Percentiles rank a stretch among this genome's conserved stretches.
These are phyloP conservation scores for Corythornis madagascariensis DNA, from an alignment of 2,113 vertebrate species.

Conservation along the genomic window DNA sequence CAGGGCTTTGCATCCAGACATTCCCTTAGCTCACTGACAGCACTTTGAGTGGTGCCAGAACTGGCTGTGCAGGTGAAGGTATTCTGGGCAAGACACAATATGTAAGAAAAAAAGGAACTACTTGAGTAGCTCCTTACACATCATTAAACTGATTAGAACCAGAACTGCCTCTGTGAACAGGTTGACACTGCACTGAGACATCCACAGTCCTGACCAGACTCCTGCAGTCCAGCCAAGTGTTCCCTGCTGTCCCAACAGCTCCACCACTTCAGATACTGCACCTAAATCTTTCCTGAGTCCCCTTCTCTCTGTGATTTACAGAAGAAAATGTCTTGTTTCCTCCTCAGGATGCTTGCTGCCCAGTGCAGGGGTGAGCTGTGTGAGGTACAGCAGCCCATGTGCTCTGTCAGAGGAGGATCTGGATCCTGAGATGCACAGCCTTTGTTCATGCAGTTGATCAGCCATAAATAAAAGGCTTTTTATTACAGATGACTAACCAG, in stretches of 20 bases:
- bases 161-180: background rate
- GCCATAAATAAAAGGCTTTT: background rate
- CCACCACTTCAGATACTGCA: background rate
- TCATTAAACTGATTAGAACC: background rate
- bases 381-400: background rate
- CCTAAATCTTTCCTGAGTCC: background rate
- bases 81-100: background rate
- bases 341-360: background rate
- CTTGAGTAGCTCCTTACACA: background rate
- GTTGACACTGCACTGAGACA: background rate
- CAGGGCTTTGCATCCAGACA: background rate
- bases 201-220: background rate
- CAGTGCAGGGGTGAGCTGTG: background rate
- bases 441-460: background rate
- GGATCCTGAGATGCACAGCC: background rate
- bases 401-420: background rate
- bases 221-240: background rate
- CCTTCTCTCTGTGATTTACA: background rate
- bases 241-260: background rate
- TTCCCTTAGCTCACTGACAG: background rate
- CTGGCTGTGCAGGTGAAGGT: background rate
- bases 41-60: background rate
- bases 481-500: background rate
- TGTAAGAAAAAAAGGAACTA: background rate
- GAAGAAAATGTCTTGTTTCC: background rate